A percentile compares a stretch with the other conserved stretches of the same genome.
These are phyloP conservation scores for Cephalopholis sonnerati DNA, from an alignment of 2,113 vertebrate species.

Conservation along the genomic window DNA sequence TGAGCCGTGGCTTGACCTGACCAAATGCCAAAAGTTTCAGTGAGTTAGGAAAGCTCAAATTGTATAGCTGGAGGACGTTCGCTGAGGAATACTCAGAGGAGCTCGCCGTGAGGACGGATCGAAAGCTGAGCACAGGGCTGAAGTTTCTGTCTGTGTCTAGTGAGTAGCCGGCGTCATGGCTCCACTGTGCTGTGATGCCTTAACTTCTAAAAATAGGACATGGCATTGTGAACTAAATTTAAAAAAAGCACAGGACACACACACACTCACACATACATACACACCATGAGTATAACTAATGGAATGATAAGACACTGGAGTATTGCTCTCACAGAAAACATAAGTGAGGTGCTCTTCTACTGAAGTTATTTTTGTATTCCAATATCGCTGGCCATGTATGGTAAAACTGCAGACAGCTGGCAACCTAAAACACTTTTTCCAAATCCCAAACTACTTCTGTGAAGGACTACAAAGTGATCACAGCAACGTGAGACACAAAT, in stretches of 20 bases:
- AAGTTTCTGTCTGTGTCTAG: constrained; percentile 60
- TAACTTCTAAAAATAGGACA: constrained; percentile 83
- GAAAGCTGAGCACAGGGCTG: constrained; percentile 42
- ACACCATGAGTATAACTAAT: constrained; percentile 12
- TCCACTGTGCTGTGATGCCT: constrained; percentile 74
- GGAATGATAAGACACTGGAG: not conserved
- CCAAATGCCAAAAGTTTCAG: constrained; percentile 25
- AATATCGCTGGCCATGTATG: constrained; percentile 64
- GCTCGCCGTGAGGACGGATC: constrained; percentile 3
- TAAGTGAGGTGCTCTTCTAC: not conserved
- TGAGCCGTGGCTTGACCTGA: constrained; percentile 43
- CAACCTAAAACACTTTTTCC: constrained; percentile 39
- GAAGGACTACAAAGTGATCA: constrained; percentile 16
- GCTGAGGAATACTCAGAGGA: constrained; percentile 35
- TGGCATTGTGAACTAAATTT: constrained; percentile 71
- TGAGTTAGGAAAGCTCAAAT: constrained; percentile 27
- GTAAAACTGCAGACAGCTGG: constrained; percentile 49
- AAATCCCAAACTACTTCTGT: constrained; percentile 34
- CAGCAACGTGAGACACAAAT: constrained; percentile 5
- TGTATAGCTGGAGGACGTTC: constrained; percentile 38
- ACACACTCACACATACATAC: constrained; percentile 34
- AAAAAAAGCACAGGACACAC: constrained; percentile 55
- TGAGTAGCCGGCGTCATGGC: constrained; percentile 66
- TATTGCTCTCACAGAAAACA: constrained; percentile 6
- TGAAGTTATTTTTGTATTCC: constrained; percentile 50